Evolutionary conservation across 2,113 vertebrate genomes (phyloP).

Genomic region (Takifugu bimaculatus): DNA sequence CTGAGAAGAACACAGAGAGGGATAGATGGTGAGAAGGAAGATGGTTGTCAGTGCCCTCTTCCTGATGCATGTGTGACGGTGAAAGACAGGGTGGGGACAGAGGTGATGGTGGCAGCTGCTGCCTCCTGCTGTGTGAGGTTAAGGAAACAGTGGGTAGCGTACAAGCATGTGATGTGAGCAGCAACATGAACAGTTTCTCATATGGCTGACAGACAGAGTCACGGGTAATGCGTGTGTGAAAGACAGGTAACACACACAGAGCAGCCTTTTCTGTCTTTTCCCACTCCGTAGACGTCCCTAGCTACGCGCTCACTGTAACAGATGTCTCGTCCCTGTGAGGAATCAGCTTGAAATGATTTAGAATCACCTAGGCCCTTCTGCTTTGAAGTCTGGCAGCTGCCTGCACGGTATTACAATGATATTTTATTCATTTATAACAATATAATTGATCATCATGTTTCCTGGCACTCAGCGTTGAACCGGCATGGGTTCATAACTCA

Average conservation of each 20-base stretch:
- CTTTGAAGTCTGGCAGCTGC: conserved; percentile 65
- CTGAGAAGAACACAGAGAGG: conserved; percentile 34
- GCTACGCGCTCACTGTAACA: conserved; percentile 35
- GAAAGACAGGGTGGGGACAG: conserved; percentile 35
- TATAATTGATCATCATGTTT: conserved; percentile 68
- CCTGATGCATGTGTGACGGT: conserved; percentile 10
- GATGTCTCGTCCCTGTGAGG: conserved; percentile 51
- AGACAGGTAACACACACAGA: conserved; percentile 2
- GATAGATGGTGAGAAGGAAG: conserved; percentile 18
- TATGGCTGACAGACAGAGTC: conserved; percentile 31
- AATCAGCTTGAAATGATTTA: conserved; percentile 56
- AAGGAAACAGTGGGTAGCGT: conserved; percentile 39
- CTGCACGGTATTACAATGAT: conserved; percentile 56
- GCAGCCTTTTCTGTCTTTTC: conserved; percentile 8
- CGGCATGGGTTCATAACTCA: conserved; percentile 57
- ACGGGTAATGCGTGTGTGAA: conserved; percentile 6
- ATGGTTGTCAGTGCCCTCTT: conserved; percentile 36
- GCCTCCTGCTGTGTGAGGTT: conserved; percentile 44
- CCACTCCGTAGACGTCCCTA: conserved; percentile 6
- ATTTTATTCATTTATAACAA: conserved; percentile 57
- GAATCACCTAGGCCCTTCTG: conserved; percentile 43
- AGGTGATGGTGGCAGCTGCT: conserved; percentile 23
- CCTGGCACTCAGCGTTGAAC: conserved; percentile 54
- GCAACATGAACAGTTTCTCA: conserved; percentile 27
- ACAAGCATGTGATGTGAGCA: conserved; percentile 36